Evolutionary conservation across 1,140 invertebrate genomes (phyloP), one percentile per base, ranked within the genome.

Genomic region (Drosophila ogumai): DNA sequence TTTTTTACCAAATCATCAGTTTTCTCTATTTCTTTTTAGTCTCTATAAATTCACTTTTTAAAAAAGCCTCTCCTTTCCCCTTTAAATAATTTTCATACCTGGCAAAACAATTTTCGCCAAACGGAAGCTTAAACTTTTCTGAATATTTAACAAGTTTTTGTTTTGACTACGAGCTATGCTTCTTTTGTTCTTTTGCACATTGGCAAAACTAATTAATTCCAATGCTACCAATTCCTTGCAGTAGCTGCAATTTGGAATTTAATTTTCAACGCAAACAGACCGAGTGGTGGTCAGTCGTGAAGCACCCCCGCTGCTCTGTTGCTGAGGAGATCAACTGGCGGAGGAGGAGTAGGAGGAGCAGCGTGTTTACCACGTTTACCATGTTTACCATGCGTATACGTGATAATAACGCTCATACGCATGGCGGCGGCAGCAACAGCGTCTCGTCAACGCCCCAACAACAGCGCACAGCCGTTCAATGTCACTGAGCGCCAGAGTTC

Each of bases 391-490:
- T 54, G 54, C 71, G 73, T 75, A 75, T 75, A 75, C 60, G 73
- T 75, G 73, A 75, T 75, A 58, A 52, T 75, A 65, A 40, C 61
- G 71, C 71, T 66, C 71, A 75, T 75, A 75, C 73, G 73, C 73
- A 75, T 75, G 46, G 59, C 28, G 67, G 22, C 50, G 32, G 50
- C 28, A 17, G 49, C 22, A 44, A 44, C 19, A 44, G 43, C 22
- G 44, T 47, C 44, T 50, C 47, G 64, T 28, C 44, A 58, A 49
- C 66, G 72, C 31, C 71, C 47, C 36, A 25, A 50, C 47, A 50
- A 49, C 47, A 50, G 15, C 47, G 10, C 15, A n/a, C 19, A 47
- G 47, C 59, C 36, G 66, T 46, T 74, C 72, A 75, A 75, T 74
- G 72, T 75, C 72, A 74, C 61, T 17, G 6, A 28, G 19, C 43